Base-by-base conservation (phyloP, 1,140 invertebrate genomes). In the Anastrepha obliqua region DNA sequence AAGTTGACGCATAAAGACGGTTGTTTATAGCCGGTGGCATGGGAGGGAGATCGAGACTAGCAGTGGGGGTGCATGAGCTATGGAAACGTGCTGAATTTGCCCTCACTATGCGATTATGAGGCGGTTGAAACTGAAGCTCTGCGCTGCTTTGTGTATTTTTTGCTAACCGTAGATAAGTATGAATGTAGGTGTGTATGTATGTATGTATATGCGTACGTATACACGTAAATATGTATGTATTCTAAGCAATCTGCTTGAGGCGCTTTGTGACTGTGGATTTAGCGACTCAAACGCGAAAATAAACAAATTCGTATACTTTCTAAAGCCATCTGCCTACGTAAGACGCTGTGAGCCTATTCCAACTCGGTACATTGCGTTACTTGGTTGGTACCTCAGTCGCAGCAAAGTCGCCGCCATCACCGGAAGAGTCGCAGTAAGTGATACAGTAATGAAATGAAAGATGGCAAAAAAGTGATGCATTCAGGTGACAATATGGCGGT, bases 221-320 rank as follows among this genome's bases (percentile, higher is more conserved):
- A 55, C 51, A 55, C 6, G 51, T 55, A 11, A 8, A 55, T 55
- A 55, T 55, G 11, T 11, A 8, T 55, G 51, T 11, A 55, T 55
- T 55, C 11, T 55, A 55, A 55, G 6, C 51, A 55, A 67, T 67
- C 29, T 42, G 29, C 9, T 11, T 7, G 29, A 20, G 39, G 7
- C 8, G 9, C 13, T 39, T 39, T 74, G 39, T 74, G 67, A 4
- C 15, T 74, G 9, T 74, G 44, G 67, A 74, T 81, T 29, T 81
- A 58, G 74, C 7, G 47, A 55, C 47, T 81, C 17, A 81, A 81
- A 58, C 47, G 74, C 74, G 74, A 81, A 81, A 81, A 29, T 81
- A 81, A 58, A 81, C 74, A 81, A 74, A 74, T 74, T 74, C 2
- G 47, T 29, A 17, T 55, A 9, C 7, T 29, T 15, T 13, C 44